phyloP scores from a whole-genome alignment of 2,888 invertebrate species.

The Zele albiditarsus region DNA sequence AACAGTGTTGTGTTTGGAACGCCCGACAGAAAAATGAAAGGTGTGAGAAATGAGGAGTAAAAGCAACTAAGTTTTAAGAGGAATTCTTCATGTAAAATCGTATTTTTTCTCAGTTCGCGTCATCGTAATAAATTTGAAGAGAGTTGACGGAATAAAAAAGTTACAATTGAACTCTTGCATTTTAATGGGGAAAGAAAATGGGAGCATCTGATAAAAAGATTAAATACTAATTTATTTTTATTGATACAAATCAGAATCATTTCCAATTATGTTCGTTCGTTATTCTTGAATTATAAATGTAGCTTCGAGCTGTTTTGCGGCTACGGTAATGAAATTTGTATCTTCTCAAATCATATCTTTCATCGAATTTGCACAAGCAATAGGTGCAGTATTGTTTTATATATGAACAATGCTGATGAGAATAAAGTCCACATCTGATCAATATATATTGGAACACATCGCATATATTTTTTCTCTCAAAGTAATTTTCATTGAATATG shows the following conservation, averaged over 20 bases:
- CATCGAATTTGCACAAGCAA: background rate
- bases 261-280: background rate
- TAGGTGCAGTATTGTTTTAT: background rate
- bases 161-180: conserved; percentile 14
- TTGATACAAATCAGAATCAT: background rate
- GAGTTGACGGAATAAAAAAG: conserved; percentile 9
- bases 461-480: too few relatives aligned
- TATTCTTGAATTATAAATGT: background rate
- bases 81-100: conserved; percentile 1
- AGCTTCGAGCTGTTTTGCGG: background rate
- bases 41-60: too few relatives aligned
- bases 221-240: background rate
- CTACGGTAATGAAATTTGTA: background rate
- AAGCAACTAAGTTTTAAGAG: too few relatives aligned
- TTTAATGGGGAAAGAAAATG: background rate
- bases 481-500: background rate
- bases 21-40: too few relatives aligned
- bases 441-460: background rate
- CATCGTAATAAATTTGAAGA: background rate
- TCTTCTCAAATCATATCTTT: background rate
- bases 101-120: background rate
- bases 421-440: background rate
- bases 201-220: background rate
- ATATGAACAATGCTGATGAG: background rate
- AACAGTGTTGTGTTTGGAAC: background rate